Base-by-base conservation (phyloP, 2,888 invertebrate genomes). In the Agriopis aurantiaria region DNA sequence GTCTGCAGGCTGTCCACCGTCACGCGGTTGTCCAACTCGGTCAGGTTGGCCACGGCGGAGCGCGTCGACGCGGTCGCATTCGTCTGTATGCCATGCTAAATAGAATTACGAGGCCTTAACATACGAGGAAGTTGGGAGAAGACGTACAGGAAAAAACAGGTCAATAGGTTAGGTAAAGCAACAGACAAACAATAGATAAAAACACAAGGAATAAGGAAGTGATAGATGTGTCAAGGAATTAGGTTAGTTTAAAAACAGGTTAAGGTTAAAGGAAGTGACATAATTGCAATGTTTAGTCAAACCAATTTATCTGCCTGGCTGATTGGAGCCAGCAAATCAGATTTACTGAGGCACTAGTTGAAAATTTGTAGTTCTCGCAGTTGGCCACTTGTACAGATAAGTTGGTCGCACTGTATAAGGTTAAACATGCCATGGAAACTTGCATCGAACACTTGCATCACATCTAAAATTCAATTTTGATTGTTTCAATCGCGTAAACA, bases 51-150 rank as follows among this genome's bases (percentile, higher is more conserved):
- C 67, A 99, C 97, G 12, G 97, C 95, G 0, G 98, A 97, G 65
- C 96, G 96, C 17, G 97, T 96, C 59, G 99, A 99, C 78, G 95
- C 95, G 3, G 99, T 99, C 72, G 99, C 99, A 80, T 97, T 97
- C 74, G 97, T 97, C 85, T 96, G 95, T 82, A 99, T 97, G 80
- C 97, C 97, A 83, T 96, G 95, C 97, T 98, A 92, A 78, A 95
- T 95, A 87, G 63, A 71, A 93, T 92, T 92, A 92, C 84, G 85
- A 85, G 86, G 78, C 89, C 93, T 92, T 91, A 88, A 85, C 88
- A 78, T 82, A 80, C 76, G 76, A 51, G 80, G 79, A 77, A 73
- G 84, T 86, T 82, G 82, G 87, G 84, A 80, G 76, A 49, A 78
- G 81, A 63, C 63, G 65, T 73, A 73, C 74, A 64, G 69, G 65